phyloP scores from a whole-genome alignment of 2,113 vertebrate genomes.

The Ceyx cyanopectus region DNA sequence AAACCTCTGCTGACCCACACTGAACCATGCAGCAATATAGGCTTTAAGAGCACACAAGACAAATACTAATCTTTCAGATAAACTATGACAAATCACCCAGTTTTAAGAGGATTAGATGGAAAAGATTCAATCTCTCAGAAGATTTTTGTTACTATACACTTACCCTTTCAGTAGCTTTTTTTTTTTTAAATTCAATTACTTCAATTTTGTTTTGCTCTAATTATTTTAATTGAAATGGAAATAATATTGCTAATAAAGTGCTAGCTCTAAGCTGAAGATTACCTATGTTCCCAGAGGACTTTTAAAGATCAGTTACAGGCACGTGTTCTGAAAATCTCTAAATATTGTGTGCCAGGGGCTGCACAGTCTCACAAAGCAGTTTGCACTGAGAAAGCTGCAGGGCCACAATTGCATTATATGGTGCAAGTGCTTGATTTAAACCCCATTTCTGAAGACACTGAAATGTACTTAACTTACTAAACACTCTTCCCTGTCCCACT shows the following conservation, averaged over 20 bases:
- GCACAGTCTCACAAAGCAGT: accelerated
- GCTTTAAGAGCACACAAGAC: neutral
- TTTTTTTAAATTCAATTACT: neutral
- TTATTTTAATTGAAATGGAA: neutral
- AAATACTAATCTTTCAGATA: neutral
- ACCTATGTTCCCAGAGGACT: neutral
- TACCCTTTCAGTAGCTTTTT: neutral
- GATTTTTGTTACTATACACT: neutral
- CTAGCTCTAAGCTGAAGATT: neutral
- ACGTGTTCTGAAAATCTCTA: neutral
- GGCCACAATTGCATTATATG: neutral
- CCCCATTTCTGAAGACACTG: neutral
- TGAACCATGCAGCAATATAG: neutral
- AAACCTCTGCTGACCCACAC: neutral
- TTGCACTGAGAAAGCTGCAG: neutral
- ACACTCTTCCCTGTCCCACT: neutral
- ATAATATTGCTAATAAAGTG: neutral
- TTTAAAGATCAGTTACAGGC: neutral
- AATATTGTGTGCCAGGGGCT: accelerated
- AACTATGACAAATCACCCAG: neutral
- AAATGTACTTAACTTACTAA: neutral
- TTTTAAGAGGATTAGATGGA: neutral
- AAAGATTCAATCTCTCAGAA: neutral
- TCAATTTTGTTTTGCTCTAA: neutral
- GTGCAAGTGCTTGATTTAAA: neutral